Percentiles rank a stretch among this genome's conserved stretches.
Conservation (phyloP, 2,797 vertebrate genomes). For the Urophycis tenuis region DNA sequence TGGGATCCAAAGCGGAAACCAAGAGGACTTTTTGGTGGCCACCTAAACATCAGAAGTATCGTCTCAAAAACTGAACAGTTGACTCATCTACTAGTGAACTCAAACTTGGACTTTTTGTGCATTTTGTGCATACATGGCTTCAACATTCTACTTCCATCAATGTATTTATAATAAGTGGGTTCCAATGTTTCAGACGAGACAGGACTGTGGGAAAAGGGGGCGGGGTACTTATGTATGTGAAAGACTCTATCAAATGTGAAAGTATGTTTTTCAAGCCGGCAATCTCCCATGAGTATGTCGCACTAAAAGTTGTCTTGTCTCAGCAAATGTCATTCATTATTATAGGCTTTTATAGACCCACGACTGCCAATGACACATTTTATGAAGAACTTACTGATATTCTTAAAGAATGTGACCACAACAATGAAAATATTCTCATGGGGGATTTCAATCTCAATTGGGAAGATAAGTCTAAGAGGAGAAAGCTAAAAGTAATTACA, state of each 20-base stretch:
- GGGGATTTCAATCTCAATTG: constrained; percentile 15
- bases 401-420: constrained; percentile 3
- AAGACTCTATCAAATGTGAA: not conserved
- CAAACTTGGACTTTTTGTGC: constrained; percentile 1
- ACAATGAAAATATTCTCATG: constrained; percentile 12
- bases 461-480: not conserved
- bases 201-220: not conserved
- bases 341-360: constrained; percentile 6
- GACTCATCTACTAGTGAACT: not conserved
- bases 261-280: not conserved
- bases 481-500: constrained; percentile 4
- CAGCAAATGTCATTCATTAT: constrained; percentile 8
- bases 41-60: not conserved
- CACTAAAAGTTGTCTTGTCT: constrained; percentile 5
- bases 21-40: not conserved
- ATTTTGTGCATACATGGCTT: not conserved
- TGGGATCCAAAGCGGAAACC: constrained; percentile 2
- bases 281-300: not conserved
- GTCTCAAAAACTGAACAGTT: not conserved
- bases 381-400: constrained; percentile 4
- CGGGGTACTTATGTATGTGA: not conserved
- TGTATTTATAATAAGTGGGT: not conserved
- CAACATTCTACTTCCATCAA: not conserved
- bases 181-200: constrained; percentile 4
- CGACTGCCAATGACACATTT: constrained; percentile 1